Base-by-base conservation (phyloP, 2,888 invertebrate genomes). In the Conops quadrifasciatus region DNA sequence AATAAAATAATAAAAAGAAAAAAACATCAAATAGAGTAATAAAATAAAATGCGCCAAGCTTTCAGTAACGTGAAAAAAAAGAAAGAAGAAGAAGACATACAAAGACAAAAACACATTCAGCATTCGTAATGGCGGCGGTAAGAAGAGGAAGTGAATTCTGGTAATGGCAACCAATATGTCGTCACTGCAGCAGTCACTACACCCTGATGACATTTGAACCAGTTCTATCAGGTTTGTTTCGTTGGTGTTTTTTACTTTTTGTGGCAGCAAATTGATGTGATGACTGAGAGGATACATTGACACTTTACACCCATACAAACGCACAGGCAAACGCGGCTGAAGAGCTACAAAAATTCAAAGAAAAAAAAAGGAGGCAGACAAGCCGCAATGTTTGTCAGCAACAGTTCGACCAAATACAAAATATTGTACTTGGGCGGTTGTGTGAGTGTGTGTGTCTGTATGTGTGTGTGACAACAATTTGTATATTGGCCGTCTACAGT, bases 221-320 rank as follows among this genome's bases (percentile, higher is more conserved):
- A 49, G 60, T 24, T 68, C n/a, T 36, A 26, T 51, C n/a, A 5
- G 56, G 45, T 53, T 66, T 30, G 51, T 47, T 24, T 67, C 45
- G 45, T 60, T 53, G 49, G 30, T 56, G 28, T 53, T 56, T 9
- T 67, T 43, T 30, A 56, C 21, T 63, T 30, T 66, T 53, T 72
- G 58, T 47, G 65, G 60, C 71, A 64, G 69, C 71, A 71, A 81
- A 80, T 80, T 80, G 81, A 81, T 80, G 81, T 80, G 80, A 80
- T 80, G 79, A 78, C 80, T 75, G 79, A 58, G 67, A 64, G 66
- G 60, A 70, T 66, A 66, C 72, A 80, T 78, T 79, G 80, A 81
- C 80, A 71, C 71, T 62, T 73, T 51, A 67, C 66, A 28, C 73
- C 66, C 63, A 70, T 71, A 51, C 67, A 43, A 28, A 36, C 65